Conservation (phyloP, 2,113 vertebrate genomes). For the Vulpes ferrilata region DNA sequence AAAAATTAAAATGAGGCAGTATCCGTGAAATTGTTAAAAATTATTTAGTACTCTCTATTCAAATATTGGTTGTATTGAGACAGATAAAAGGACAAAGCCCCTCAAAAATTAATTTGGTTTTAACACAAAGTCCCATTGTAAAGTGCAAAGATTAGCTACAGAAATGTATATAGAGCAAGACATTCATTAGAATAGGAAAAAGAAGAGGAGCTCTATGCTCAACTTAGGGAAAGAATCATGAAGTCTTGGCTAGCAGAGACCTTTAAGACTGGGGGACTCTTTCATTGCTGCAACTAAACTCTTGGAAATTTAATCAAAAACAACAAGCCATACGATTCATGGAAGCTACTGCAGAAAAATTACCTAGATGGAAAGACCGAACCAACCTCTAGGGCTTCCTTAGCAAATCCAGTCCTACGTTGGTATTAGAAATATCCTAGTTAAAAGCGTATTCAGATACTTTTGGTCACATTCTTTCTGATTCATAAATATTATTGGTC, state of each 20-base stretch:
- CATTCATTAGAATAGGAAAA: slow-evolving; percentile 42
- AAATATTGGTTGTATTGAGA: slow-evolving; percentile 20
- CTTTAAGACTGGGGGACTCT: neutral
- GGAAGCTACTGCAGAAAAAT: neutral
- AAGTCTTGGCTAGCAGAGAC: neutral
- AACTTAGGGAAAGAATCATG: neutral
- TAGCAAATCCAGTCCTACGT: neutral
- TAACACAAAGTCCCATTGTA: neutral
- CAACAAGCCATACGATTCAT: neutral
- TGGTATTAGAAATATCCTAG: neutral
- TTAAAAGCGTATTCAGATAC: slow-evolving; percentile 13
- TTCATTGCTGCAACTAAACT: neutral
- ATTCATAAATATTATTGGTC: neutral
- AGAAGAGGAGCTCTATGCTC: neutral
- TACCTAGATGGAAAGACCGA: neutral
- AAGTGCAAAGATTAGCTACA: slow-evolving; percentile 40
- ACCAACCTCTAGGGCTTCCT: neutral
- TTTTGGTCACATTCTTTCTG: neutral
- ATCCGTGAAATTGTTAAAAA: neutral
- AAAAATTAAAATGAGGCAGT: neutral
- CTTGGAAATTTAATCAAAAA: neutral
- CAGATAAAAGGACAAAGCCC: neutral
- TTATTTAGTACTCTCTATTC: neutral
- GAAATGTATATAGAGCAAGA: neutral
- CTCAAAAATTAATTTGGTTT: slow-evolving; percentile 46